A percentile compares a stretch with the other conserved stretches of the same genome.
Evolutionary conservation across 2,113 vertebrate genomes (phyloP).

Genomic region (Trogon surrucura): DNA sequence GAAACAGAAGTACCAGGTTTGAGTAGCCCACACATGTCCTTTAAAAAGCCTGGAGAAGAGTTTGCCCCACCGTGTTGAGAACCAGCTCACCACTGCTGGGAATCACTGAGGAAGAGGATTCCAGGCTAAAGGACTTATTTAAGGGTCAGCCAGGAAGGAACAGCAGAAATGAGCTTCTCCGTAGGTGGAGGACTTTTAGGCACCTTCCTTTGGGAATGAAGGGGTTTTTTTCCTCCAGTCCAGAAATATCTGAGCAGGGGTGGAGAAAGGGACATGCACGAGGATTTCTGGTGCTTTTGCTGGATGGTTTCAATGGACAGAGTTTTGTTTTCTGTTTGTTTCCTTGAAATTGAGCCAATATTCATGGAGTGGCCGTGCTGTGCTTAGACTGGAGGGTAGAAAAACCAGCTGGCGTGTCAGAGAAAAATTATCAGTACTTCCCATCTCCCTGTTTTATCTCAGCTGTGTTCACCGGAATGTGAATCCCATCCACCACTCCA

Average conservation of each 20-base stretch:
- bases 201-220: not conserved
- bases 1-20: not conserved
- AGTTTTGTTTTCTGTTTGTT: not conserved
- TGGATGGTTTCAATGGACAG: not conserved
- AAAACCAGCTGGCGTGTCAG: not conserved
- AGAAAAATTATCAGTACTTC: not conserved
- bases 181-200: not conserved
- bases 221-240: not conserved
- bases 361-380: not conserved
- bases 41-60: not conserved
- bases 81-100: not conserved
- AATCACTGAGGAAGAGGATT: not conserved
- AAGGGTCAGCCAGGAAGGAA: not conserved
- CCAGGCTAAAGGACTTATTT: not conserved
- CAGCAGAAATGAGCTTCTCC: not conserved
- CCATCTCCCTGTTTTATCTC: not conserved
- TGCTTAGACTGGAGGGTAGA: not conserved
- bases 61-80: not conserved
- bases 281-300: not conserved
- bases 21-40: not conserved
- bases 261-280: not conserved
- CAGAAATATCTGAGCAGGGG: not conserved
- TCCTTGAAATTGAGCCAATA: not conserved
- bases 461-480: not conserved
- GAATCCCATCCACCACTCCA: not conserved